Evolutionary conservation across 2,797 vertebrate species (phyloP), one percentile per base, ranked within the genome.

Genomic region (Chaunax sp.): DNA sequence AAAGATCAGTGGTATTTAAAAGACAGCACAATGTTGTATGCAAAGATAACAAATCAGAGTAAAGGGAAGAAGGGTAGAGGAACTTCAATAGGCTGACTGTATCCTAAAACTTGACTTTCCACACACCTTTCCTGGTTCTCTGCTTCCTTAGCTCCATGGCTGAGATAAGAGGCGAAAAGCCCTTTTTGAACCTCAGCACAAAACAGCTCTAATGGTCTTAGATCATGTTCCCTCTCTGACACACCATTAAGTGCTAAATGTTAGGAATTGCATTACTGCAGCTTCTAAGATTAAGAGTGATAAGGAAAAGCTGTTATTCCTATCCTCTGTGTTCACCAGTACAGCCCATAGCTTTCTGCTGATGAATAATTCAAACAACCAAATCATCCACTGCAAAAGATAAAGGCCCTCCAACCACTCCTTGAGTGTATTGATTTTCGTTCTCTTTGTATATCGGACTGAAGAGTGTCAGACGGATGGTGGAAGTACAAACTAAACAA

Each of bases 341-440:
- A 91, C 90, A 91, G 93, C 90, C 93, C 90, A 90, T 91, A 80
- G 92, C 90, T 92, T 94, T 93, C 93, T 89, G 83, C 75, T 84
- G 90, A 94, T 97, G 94, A 96, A 97, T 97, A 95, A 98, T 97
- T 96, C 94, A 97, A 91, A 77, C 84, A 69, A 91, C 89, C 93
- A 96, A 97, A 96, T 95, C 94, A 95, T 91, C 93, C 85, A 76
- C 94, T 78, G 56, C 92, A 94, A 94, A 94, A 94, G 95, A 96
- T 94, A 93, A 93, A 94, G 94, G 89, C 93, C 82, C 90, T 95
- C 93, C 93, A 93, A 94, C 93, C 88, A 89, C 92, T 92, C 93
- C 93, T 95, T 93, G 93, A 92, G 93, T 87, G 91, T 94, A 95
- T 94, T 94, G 95, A 96, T 95, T 95, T 95, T 91, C 92, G 89